Evolutionary conservation across 1,140 invertebrate genomes (phyloP), one percentile per base, ranked within the genome.

Genomic region (Drosophila mayri): DNA sequence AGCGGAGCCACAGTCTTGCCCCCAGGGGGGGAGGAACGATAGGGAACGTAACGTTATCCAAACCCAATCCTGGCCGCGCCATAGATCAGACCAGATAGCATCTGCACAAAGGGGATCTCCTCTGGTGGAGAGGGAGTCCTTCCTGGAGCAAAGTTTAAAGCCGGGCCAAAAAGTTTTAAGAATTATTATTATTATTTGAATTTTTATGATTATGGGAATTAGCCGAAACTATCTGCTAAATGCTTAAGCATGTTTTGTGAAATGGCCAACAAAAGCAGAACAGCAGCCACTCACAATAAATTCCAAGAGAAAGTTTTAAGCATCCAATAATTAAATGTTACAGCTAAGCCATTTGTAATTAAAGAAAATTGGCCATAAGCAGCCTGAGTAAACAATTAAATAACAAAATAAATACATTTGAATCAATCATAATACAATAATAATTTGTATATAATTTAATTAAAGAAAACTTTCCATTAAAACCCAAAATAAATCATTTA

Each of bases 21-120:
- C 16, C 35, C 30, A 22, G 22, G 22, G 47, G 47, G 43, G 68
- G 25, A 7, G 38, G 16, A n/a, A 7, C 16, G 28, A 22, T 16
- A 14, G 4, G 12, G 3, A 32, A 11, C 22, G 12, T 20, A 63
- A 71, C 60, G 41, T 62, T 52, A 14, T n/a, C 22, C 22, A 47
- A 57, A n/a, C 49, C 28, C 46, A 61, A 63, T 63, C 58, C 59
- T 22, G 28, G 18, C 49, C 20, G 28, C 22, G 58, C 49, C 76
- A 79, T 73, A 81, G 79, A 81, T 81, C 79, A 73, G 62, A 10
- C 6, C 16, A 77, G 79, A 81, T 81, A 82, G 77, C 70, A 61
- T 62, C 77, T 70, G 63, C 7, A 47, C 52, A 50, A 46, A 63
- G 28, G 67, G 40, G 32, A 50, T 22, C 35, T 16, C 30, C 12